A percentile compares a stretch with the other conserved stretches of the same genome.
phyloP scores from a whole-genome alignment of 2,113 vertebrate genomes.

The Saguinus midas region DNA sequence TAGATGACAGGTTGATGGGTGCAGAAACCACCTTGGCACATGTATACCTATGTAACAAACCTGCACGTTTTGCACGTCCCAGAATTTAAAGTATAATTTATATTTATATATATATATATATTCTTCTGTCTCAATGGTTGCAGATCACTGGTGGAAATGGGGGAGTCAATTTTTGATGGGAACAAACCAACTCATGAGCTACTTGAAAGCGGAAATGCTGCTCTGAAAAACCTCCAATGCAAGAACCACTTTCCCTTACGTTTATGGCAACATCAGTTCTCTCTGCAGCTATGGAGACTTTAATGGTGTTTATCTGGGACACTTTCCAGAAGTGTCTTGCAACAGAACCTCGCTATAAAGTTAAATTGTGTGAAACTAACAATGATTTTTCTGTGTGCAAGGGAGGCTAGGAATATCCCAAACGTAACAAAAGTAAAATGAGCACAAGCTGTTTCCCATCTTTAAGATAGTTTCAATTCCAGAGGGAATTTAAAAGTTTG shows the following conservation, averaged over 20 bases:
- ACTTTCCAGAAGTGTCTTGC: slow-evolving; percentile 54
- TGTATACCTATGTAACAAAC: too few relatives aligned
- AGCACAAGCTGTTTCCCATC: slow-evolving; percentile 38
- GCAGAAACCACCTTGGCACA: too few relatives aligned
- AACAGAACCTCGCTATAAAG: slow-evolving; percentile 49
- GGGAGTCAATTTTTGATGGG: neutral
- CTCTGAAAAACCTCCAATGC: neutral
- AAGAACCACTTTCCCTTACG: neutral
- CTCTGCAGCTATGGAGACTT: neutral
- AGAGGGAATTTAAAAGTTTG: slow-evolving; percentile 20
- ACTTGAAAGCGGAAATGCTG: neutral
- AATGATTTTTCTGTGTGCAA: slow-evolving; percentile 50
- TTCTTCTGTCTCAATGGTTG: neutral
- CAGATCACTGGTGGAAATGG: neutral
- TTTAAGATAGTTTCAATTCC: slow-evolving; percentile 38
- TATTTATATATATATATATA: too few relatives aligned
- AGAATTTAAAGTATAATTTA: too few relatives aligned
- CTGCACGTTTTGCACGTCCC: too few relatives aligned
- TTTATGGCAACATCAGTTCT: neutral
- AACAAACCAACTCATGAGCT: neutral
- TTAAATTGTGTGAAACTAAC: slow-evolving; percentile 60
- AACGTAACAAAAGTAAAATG: slow-evolving; percentile 45
- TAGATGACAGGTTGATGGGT: too few relatives aligned
- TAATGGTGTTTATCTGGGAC: slow-evolving; percentile 31
- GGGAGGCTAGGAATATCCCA: slow-evolving; percentile 43